Evolutionary conservation across 2,797 vertebrate genomes (phyloP), one percentile per base, ranked within the genome.

Genomic region (Nasua narica): DNA sequence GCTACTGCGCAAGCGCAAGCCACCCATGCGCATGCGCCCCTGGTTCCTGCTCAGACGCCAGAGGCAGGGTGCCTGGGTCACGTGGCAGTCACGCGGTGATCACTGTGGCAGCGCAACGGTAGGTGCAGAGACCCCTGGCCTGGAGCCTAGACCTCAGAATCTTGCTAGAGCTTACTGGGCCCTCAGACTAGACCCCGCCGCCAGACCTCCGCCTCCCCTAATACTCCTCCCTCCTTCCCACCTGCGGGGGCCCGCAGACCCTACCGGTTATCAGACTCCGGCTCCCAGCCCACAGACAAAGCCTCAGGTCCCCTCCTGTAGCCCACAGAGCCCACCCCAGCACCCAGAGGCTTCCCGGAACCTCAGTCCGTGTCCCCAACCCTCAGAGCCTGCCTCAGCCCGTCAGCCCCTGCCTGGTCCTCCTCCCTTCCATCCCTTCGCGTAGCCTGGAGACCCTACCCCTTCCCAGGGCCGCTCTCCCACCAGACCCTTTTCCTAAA

Each of bases 201-300:
- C 10, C 18, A 62, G 46, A 21, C 58, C 6, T 19, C 3, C 12
- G 27, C 11, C 14, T 13, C 7, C 62, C 58, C 67, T 3, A 5
- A 14, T 6, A 23, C 23, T 14, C 9, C 58, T 32, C 27, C 16
- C 25, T 70, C 35, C 69, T 15, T n/a, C n/a, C 43, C 46, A 15
- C 4, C 5, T 2, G 4, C 18, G 23, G 40, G 18, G 40, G 40
- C 15, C 74, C 0, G 1, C 25, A 9, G 54, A 48, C 7, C 14
- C 74, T n/a, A 52, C 7, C 14, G 7, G 9, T 43, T 72, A 8
- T 43, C 7, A 16, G 40, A 43, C 13, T 29, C 40, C 3, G 70
- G 70, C 7, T 72, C 23, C 11, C n/a, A 23, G 50, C 27, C 40
- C 32, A 5, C n/a, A 16, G 32, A 12, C 29, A 5, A 18, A 18